phyloP scores from a whole-genome alignment of 1,140 invertebrate genomes.

The Halyomorpha halys region DNA sequence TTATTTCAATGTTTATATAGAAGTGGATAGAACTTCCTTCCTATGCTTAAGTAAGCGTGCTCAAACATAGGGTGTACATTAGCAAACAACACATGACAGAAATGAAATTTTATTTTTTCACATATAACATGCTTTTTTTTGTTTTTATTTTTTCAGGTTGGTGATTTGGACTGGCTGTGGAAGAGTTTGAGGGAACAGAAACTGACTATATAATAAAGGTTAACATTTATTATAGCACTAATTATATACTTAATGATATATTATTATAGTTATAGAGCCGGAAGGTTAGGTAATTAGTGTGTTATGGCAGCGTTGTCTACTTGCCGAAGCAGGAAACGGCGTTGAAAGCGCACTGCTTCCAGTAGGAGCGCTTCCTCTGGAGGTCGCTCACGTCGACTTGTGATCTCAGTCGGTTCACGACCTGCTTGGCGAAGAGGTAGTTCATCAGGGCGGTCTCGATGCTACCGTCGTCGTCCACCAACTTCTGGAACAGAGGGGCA shows the following conservation, averaged over 20 bases:
- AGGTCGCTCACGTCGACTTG: constrained; percentile 42
- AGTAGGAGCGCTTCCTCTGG: constrained; percentile 49
- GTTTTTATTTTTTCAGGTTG: background rate
- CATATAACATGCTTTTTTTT: background rate
- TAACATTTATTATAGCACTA: constrained; percentile 8
- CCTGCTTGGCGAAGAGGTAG: constrained; percentile 46
- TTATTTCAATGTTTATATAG: no score
- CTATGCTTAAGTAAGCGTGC: no score
- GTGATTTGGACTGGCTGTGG: constrained; percentile 5
- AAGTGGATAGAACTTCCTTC: no score
- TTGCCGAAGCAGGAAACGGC: constrained; percentile 51
- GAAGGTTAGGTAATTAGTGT: background rate
- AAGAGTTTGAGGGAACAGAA: constrained; percentile 7
- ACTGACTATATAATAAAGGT: constrained; percentile 10
- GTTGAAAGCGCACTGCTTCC: constrained; percentile 55
- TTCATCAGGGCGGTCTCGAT: constrained; percentile 45
- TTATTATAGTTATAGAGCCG: background rate
- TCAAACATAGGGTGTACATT: no score
- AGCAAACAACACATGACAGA: constrained; percentile 2
- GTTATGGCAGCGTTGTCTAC: constrained; percentile 19
- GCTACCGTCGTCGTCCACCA: constrained; percentile 39
- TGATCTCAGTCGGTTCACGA: constrained; percentile 42
- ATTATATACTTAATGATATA: background rate
- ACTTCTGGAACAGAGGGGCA: constrained; percentile 19
- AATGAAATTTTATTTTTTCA: constrained; percentile 2